Evolutionary conservation across 2,888 invertebrate species (phyloP), one percentile per base, ranked within the genome.

Genomic region (Drosophila affinis): DNA sequence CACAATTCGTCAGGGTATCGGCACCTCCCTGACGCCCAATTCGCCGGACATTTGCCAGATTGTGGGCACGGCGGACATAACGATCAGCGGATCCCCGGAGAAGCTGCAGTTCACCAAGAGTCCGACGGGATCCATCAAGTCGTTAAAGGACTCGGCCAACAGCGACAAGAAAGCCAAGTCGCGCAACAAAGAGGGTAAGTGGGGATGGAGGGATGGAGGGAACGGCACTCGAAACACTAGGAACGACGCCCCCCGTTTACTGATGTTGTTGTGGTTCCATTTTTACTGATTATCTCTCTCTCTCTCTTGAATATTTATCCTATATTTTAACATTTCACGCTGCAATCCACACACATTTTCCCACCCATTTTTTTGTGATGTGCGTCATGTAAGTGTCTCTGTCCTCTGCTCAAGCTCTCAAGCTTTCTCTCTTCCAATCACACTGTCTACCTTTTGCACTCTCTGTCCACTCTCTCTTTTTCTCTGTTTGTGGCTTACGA

Each of bases 61-160:
- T 51, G 89, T 91, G 45, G 91, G 90, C 49, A 85, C 80, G 44
- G 76, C 81, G 9, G 91, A 91, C 64, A 77, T 90, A 3, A 77
- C 87, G 10, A 64, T 89, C 14, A 88, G 47, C 3, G 27, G 89
- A 27, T 91, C 92, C 12, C 91, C 92, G 2, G 91, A 91, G 52
- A 91, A 91, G 61, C 64, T 91, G 57, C 90, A 91, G 72, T 92
- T 81, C 91, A 91, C 93, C 87, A 93, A 93, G 90, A 93, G 93
- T 91, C 93, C 93, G 61, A 92, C 93, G 71, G 93, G 93, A 64
- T 93, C 93, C 54, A 92, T 93, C 70, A 93, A 93, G 91, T 93
- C 93, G 61, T 93, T 93, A 81, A 93, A 93, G 91, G 93, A 91
- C 63, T 90, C 91, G 14, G 81, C 87, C 52, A 91, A 91, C 69